phyloP scores from a whole-genome alignment of 2,888 invertebrate species.

The Polylopha cassiicola region DNA sequence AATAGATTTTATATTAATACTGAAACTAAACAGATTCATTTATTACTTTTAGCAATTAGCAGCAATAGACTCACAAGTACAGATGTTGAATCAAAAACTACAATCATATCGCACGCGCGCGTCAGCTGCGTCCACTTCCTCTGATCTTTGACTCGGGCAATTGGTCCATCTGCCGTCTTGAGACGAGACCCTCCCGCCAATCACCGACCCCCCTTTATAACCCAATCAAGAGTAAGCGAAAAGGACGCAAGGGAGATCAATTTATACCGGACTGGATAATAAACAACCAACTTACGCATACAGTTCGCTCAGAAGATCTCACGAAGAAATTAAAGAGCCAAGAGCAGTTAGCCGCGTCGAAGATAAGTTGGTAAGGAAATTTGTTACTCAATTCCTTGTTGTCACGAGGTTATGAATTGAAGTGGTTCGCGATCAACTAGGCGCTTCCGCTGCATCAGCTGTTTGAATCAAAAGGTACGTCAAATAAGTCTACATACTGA shows the following conservation, averaged over 20 bases:
- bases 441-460: slow-evolving; percentile 68
- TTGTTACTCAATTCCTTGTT: slow-evolving; percentile 71
- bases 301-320: slow-evolving; percentile 24
- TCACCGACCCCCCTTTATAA: slow-evolving; percentile 30
- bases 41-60: too few species aligned
- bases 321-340: slow-evolving; percentile 2
- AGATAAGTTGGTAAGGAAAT: slow-evolving; percentile 53
- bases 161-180: slow-evolving; percentile 69
- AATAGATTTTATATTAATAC: too few species aligned
- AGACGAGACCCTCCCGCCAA: slow-evolving; percentile 37
- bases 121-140: slow-evolving; percentile 61
- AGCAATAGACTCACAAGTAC: too few species aligned
- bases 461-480: slow-evolving; percentile 37
- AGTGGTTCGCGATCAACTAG: slow-evolving; percentile 75
- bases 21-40: too few species aligned
- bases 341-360: slow-evolving; percentile 18
- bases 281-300: slow-evolving; percentile 30
- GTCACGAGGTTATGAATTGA: slow-evolving; percentile 72
- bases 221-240: slow-evolving; percentile 27
- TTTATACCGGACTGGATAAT: slow-evolving; percentile 38
- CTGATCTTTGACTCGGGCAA: slow-evolving; percentile 74
- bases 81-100: too few species aligned
- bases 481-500: slow-evolving; percentile 7
- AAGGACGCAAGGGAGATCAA: slow-evolving; percentile 35
- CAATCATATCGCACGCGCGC: slow-evolving; percentile 54